These are phyloP conservation scores for Caenorhabditis sp. DNA, from an alignment of 2,888 invertebrate species.

Conservation along the genomic window DNA sequence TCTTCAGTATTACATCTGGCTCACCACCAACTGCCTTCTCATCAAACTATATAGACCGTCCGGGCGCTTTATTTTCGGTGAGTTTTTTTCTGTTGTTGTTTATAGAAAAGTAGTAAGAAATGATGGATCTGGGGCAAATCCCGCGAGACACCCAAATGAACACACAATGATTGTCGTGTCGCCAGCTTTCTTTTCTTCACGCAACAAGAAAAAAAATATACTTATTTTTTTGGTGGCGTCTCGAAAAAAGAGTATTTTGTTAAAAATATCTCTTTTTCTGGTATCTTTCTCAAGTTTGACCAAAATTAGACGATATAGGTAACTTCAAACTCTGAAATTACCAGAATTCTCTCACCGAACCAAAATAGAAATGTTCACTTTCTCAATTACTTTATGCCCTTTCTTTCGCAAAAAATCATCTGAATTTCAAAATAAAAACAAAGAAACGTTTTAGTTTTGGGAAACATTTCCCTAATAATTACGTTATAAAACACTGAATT, in stretches of 20 bases:
- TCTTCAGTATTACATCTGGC: conserved; percentile 37
- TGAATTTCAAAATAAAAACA: no score
- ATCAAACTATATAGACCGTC: conserved; percentile 35
- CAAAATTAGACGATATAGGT: no score
- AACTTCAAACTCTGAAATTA: no score
- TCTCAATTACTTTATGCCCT: no score
- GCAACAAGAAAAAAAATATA: neutral
- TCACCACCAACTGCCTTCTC: conserved; percentile 34
- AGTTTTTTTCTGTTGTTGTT: conserved; percentile 2
- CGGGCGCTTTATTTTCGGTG: conserved; percentile 28
- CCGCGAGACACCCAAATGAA: conserved; percentile 1
- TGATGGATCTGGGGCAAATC: neutral
- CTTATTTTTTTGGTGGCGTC: neutral
- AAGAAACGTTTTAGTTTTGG: no score
- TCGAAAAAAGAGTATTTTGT: neutral
- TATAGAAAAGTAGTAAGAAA: neutral
- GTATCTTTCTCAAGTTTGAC: no score
- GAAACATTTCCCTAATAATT: no score
- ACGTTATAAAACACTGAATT: no score
- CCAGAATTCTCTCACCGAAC: no score
- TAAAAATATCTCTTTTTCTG: no score
- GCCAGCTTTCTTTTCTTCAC: neutral
- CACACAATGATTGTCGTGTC: conserved; percentile 3
- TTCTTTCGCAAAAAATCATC: no score
- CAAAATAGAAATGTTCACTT: no score